Conservation (phyloP, 2,113 vertebrate genomes). For the Gila orcuttii region DNA sequence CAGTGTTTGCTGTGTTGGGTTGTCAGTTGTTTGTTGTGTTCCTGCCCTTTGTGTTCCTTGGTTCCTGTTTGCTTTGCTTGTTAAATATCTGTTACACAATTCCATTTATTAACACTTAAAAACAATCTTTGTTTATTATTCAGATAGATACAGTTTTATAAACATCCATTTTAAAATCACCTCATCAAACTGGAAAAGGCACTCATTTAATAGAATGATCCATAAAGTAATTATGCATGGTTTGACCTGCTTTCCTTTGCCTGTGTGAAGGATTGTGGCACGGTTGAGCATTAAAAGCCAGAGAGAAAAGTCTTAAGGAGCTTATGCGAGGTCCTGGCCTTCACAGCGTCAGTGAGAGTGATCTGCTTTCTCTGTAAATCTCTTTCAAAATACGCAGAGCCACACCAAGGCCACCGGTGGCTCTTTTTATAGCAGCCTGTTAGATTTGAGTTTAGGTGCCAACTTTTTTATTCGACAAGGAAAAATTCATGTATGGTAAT, state of each 20-base stretch:
- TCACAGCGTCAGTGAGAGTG: constrained; percentile 30
- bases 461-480: background rate
- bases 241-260: constrained; percentile 17
- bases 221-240: background rate
- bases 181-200: background rate
- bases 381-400: constrained; percentile 36
- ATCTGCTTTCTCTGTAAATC: constrained; percentile 35
- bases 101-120: background rate
- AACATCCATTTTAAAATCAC: background rate
- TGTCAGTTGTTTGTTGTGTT: background rate
- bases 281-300: constrained; percentile 11
- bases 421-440: constrained; percentile 26
- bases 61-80: no score
- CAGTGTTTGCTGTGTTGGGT: background rate
- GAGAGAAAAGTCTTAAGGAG: constrained; percentile 41
- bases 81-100: no score
- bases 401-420: background rate
- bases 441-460: background rate
- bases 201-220: constrained; percentile 7
- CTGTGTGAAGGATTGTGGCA: background rate
- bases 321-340: constrained; percentile 39
- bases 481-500: constrained; percentile 5
- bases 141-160: background rate
- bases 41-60: background rate
- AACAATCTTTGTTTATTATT: background rate